Evolutionary conservation across 2,113 vertebrate species (phyloP), one percentile per base, ranked within the genome.

Genomic region (Alethe diademata): DNA sequence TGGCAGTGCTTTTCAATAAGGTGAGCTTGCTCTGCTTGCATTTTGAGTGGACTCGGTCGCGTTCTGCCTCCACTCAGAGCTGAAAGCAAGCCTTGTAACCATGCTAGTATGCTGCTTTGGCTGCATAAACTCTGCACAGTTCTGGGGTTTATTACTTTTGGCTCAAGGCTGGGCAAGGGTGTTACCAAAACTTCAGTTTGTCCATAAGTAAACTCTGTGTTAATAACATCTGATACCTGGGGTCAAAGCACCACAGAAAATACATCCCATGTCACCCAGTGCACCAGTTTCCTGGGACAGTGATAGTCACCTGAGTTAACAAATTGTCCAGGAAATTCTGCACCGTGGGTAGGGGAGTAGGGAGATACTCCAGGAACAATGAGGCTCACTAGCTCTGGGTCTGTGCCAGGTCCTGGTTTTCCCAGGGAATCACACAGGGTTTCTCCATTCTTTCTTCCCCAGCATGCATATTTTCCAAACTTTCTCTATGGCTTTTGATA

Each of bases 61-160:
- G 40, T 66, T 79, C 75, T 91, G 53, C 71, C 60, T 87, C 38
- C 0, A 0, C 50, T 54, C 84, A 33, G 58, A 84, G 64, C 25
- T 78, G 69, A 94, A 94, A 89, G 89, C 64, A 50, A 91, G 18
- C 67, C 38, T 86, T 85, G 71, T 82, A 82, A 70, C 23, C 28
- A 13, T 9, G 40, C 72, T 69, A 92, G 62, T 4, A 4, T 18
- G 23, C 14, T 48, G 31, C 66, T 79, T 83, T 73, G 69, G 54
- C 51, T 89, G 62, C 45, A 76, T 50, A 79, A 82, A 73, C 29
- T 57, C 76, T 60, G 40, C 33, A 61, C 42, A 70, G 26, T 42
- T 83, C 67, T 8, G 18, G 16, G 19, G 18, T 83, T 86, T 76
- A 47, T 92, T 95, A 42, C 28, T 92, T 54, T 86, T 69, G 78